A percentile compares a stretch with the other conserved stretches of the same genome.
These are phyloP conservation scores for Peromyscus leucopus DNA, from an alignment of 2,113 vertebrate genomes.

Conservation along the genomic window DNA sequence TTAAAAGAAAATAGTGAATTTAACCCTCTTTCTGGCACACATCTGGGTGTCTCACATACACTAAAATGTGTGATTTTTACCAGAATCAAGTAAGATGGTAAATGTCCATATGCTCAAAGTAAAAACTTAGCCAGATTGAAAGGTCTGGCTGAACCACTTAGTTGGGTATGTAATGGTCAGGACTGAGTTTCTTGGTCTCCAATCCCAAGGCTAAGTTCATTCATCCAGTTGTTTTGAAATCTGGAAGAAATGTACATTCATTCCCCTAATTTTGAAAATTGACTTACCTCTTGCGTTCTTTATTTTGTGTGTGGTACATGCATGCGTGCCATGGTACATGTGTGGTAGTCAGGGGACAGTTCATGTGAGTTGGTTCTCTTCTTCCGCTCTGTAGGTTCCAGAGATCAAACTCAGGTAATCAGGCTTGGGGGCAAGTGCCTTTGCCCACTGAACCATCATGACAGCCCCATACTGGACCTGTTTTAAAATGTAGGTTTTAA, in stretches of 20 bases:
- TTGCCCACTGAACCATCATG: neutral
- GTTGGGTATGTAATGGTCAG: neutral
- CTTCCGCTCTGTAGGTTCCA: neutral
- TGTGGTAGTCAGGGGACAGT: neutral
- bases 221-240: neutral
- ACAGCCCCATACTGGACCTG: neutral
- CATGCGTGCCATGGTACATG: neutral
- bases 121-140: neutral
- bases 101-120: neutral
- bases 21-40: neutral
- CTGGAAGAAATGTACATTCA: neutral
- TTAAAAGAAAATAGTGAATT: neutral
- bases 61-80: neutral
- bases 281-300: neutral
- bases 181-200: neutral
- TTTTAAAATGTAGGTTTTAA: slow-evolving; percentile 33
- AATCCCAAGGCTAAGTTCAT: neutral
- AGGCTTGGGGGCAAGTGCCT: neutral
- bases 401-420: neutral
- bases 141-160: neutral
- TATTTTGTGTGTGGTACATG: neutral
- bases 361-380: neutral
- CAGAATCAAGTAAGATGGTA: slow-evolving; percentile 18
- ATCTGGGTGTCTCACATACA: neutral
- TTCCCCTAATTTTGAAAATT: neutral